Evolutionary conservation across 2,888 invertebrate genomes (phyloP).

Genomic region (Ctenicera cuprea): DNA sequence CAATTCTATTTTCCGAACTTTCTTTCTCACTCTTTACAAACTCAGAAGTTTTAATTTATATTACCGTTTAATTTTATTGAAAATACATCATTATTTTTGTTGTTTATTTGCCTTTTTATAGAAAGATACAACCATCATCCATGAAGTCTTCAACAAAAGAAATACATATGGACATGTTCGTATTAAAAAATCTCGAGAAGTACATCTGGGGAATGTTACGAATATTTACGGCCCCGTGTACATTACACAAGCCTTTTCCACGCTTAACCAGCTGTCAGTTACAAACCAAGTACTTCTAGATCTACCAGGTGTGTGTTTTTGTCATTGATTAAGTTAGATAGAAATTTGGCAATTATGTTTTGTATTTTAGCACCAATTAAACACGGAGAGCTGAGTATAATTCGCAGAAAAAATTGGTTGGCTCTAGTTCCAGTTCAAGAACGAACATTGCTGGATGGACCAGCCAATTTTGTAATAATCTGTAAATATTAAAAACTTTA

Average conservation of each 20-base stretch:
- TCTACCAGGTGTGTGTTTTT: not conserved
- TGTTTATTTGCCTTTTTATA: too few species aligned
- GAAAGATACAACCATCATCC: too few species aligned
- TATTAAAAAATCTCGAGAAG: conserved; percentile 28
- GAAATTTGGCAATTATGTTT: too few species aligned
- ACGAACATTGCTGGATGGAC: conserved; percentile 64
- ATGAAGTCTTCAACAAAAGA: not conserved
- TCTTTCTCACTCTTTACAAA: too few species aligned
- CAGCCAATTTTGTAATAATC: conserved; percentile 74
- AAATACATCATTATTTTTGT: too few species aligned
- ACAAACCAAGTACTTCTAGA: conserved; percentile 36
- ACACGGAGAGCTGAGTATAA: conserved; percentile 55
- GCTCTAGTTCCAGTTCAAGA: conserved; percentile 72
- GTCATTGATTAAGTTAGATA: too few species aligned
- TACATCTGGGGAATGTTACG: conserved; percentile 35
- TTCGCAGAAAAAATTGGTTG: conserved; percentile 72
- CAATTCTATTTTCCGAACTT: too few species aligned
- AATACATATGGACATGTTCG: conserved; percentile 15
- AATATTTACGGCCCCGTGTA: conserved; percentile 38
- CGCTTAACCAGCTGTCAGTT: not conserved
- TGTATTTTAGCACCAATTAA: conserved; percentile 5
- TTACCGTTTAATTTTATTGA: too few species aligned
- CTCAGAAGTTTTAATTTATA: too few species aligned
- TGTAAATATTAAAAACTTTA: conserved; percentile 66
- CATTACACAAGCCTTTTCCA: conserved; percentile 17